A percentile compares a stretch with the other conserved stretches of the same genome.
Evolutionary conservation across 2,113 vertebrate species (phyloP).

Genomic region (Riparia riparia): DNA sequence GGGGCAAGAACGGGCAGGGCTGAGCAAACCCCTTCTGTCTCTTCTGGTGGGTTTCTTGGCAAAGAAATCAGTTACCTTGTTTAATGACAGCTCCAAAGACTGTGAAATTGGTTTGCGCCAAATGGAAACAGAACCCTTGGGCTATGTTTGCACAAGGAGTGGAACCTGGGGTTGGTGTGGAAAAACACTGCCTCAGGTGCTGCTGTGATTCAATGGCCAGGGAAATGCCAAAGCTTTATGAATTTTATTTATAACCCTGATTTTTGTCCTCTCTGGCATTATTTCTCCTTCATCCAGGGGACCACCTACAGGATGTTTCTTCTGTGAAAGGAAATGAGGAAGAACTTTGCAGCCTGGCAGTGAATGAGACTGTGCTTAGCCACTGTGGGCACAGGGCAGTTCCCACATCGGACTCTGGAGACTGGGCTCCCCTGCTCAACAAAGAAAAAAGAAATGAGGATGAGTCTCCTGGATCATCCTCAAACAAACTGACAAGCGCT

Average conservation of each 20-base stretch:
- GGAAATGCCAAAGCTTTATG: background rate
- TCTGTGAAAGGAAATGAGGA: background rate
- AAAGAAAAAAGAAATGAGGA: background rate
- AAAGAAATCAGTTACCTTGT: background rate
- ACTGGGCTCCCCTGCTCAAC: background rate
- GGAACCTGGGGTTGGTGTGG: background rate
- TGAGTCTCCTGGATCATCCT: background rate
- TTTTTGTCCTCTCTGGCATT: background rate
- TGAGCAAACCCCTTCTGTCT: background rate
- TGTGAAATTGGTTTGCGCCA: background rate
- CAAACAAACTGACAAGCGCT: background rate
- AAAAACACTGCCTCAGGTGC: background rate
- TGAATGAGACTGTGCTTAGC: background rate
- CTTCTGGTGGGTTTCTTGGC: background rate
- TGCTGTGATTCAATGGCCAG: background rate
- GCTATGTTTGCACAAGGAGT: background rate
- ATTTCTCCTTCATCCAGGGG: background rate
- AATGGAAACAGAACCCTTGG: background rate
- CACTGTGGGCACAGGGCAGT: rapidly evolving
- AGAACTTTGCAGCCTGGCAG: background rate
- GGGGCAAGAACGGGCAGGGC: background rate
- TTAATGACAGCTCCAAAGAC: background rate
- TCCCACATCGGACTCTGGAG: background rate
- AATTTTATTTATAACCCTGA: background rate
- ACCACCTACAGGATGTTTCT: background rate